These are phyloP conservation scores for Serranochromis macrocephalus DNA, from an alignment of 2,113 vertebrate genomes.

Conservation along the genomic window DNA sequence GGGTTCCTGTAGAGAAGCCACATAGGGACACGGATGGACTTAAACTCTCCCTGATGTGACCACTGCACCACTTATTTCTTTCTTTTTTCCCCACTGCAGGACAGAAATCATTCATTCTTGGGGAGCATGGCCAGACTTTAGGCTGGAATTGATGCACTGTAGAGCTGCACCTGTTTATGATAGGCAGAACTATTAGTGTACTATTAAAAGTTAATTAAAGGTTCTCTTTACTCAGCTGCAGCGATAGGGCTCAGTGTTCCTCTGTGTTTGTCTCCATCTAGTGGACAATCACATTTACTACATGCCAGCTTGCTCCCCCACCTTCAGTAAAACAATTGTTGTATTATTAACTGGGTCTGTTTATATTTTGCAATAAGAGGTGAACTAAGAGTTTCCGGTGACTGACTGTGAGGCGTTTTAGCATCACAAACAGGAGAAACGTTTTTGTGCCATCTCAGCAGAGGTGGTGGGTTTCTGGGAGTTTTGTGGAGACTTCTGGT, in stretches of 20 bases:
- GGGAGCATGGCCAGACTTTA: neutral
- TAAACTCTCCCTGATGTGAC: neutral
- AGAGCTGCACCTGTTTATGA: neutral
- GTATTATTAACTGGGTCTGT: neutral
- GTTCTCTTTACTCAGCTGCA: neutral
- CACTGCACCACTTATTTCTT: neutral
- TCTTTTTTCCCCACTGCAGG: accelerated
- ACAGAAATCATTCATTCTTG: neutral
- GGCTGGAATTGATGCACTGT: neutral
- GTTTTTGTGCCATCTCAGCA: neutral
- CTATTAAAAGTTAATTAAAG: neutral
- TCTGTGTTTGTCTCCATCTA: neutral
- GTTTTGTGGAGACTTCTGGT: neutral
- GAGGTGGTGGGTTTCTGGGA: neutral
- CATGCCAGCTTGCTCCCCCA: neutral
- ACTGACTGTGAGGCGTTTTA: neutral
- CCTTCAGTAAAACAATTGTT: accelerated
- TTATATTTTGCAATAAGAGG: neutral
- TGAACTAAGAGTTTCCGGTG: accelerated
- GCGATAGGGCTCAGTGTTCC: neutral
- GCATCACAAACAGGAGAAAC: neutral
- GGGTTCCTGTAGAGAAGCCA: neutral
- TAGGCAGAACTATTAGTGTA: neutral
- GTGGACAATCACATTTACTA: neutral
- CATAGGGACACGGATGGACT: neutral